These are phyloP conservation scores for Phymatocera aterrima DNA, from an alignment of 2,888 invertebrate species.

Conservation along the genomic window DNA sequence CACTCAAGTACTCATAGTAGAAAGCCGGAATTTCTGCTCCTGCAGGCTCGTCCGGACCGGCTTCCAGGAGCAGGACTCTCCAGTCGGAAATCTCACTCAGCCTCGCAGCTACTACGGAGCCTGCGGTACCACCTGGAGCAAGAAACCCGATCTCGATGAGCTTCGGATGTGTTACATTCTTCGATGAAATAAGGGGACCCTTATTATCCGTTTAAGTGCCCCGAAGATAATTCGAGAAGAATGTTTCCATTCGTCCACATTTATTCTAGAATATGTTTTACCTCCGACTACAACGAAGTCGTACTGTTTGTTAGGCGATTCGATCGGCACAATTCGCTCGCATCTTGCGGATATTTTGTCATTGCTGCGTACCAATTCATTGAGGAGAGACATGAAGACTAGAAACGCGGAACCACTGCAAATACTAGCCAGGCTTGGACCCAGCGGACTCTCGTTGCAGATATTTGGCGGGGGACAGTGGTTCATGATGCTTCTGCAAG, in stretches of 20 bases:
- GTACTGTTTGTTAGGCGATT: too few relatives aligned
- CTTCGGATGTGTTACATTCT: not conserved
- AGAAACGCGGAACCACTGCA: too few relatives aligned
- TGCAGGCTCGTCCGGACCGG: conserved; percentile 79
- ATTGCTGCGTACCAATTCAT: too few relatives aligned
- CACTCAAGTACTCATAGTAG: conserved; percentile 77
- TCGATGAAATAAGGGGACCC: not conserved
- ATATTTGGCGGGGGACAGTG: too few relatives aligned
- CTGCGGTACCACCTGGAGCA: not conserved
- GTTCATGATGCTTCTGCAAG: too few relatives aligned
- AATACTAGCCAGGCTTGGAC: too few relatives aligned
- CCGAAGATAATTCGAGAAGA: too few relatives aligned
- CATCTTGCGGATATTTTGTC: too few relatives aligned
- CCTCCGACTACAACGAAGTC: conserved; percentile 78
- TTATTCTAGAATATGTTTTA: not conserved
- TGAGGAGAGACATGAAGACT: too few relatives aligned
- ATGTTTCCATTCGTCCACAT: not conserved
- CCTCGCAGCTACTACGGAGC: not conserved
- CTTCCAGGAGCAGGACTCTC: not conserved
- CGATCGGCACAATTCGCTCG: too few relatives aligned
- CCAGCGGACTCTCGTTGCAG: too few relatives aligned
- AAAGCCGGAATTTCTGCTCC: conserved; percentile 81
- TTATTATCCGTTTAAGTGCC: too few relatives aligned
- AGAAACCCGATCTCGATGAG: not conserved
- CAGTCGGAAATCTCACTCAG: not conserved